Evolutionary conservation across 2,113 vertebrate genomes (phyloP), one percentile per base, ranked within the genome.

Genomic region (Maccullochella peelii): DNA sequence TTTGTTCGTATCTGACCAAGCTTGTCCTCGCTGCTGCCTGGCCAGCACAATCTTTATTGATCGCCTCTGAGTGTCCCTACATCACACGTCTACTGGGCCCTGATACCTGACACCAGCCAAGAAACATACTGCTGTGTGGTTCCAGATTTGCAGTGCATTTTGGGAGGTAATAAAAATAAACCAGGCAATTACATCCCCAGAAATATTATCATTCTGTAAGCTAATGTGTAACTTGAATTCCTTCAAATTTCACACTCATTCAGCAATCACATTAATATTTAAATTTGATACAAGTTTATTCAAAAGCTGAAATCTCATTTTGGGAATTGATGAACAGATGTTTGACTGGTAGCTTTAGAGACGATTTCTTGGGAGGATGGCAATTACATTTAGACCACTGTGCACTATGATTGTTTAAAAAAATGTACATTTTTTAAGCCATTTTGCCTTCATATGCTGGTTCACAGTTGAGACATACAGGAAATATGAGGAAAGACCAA

Each of bases 31-130:
- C 59, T 54, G 52, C 82, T 1, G 62, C 82, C 75, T 54, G 70
- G 52, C 47, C 72, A 80, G 80, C 71, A 86, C 73, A 77, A 21
- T 54, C 75, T 49, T 61, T 88, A 94, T 94, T 58, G 93, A 93
- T 91, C 7, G 21, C n/a, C 62, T 85, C 77, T 68, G 52, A 91
- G 74, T 88, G 85, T 88, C 83, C 79, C 82, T 63, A 61, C 58
- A 87, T 85, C 89, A 87, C 79, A 86, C 52, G 15, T 87, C 86
- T 62, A 52, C 89, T 73, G 87, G 75, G 85, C 73, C 65, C 62
- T 82, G 89, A 92, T 65, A 93, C 70, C 40, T 66, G 89, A 93
- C 88, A 93, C 91, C 87, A 55, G 49, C 21, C 77, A 70, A 21
- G 5, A 18, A 72, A 50, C 77, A 78, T 44, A 83, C 33, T 27